Evolutionary conservation across 1,140 invertebrate genomes (phyloP).

Genomic region (Reticulitermes speratus): DNA sequence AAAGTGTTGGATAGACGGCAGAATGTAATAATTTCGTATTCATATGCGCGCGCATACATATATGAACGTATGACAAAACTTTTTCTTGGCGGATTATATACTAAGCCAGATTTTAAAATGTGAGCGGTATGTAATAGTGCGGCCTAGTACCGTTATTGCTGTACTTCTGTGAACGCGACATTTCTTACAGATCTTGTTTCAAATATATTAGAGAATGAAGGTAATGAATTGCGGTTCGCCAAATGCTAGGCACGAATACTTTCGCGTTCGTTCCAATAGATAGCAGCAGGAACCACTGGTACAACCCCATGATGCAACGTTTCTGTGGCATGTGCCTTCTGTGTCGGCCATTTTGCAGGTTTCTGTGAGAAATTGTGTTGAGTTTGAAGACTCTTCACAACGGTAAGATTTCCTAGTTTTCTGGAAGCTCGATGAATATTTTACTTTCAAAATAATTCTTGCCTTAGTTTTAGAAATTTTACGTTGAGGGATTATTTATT

Average conservation of each 20-base stretch:
- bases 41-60: background rate
- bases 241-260: background rate
- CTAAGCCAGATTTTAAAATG: background rate
- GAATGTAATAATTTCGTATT: too few relatives aligned
- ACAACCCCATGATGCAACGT: conserved; percentile 55
- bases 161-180: too few relatives aligned
- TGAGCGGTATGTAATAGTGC: too few relatives aligned
- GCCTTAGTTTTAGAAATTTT: background rate
- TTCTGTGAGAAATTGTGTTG: conserved; percentile 62
- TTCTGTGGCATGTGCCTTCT: conserved; percentile 60
- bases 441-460: background rate
- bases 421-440: background rate
- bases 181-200: too few relatives aligned
- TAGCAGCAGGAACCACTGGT: background rate
- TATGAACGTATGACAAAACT: background rate
- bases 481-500: background rate
- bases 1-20: too few relatives aligned
- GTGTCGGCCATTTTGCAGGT: conserved; percentile 68
- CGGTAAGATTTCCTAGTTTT: conserved; percentile 44
- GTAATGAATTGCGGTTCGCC: background rate
- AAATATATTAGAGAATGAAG: background rate
- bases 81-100: background rate
- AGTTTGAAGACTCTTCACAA: conserved; percentile 52
- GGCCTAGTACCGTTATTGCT: too few relatives aligned
- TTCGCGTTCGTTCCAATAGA: conserved; percentile 17